These are phyloP conservation scores for Anguilla obscura DNA, from an alignment of 2,797 vertebrate genomes.

Conservation along the genomic window DNA sequence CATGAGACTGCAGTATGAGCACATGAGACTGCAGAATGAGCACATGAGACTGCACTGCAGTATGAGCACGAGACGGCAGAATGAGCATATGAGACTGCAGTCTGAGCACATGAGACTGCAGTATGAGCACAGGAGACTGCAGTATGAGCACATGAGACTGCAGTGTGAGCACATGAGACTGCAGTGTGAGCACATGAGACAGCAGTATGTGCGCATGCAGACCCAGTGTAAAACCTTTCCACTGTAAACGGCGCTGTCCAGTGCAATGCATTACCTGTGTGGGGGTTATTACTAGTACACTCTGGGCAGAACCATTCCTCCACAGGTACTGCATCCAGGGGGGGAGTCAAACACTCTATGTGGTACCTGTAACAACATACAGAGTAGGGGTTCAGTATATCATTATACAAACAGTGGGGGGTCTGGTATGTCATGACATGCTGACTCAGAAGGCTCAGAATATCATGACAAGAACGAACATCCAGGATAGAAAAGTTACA, in stretches of 20 bases:
- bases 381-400: constrained; percentile 5
- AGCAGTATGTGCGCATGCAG: not conserved
- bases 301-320: constrained; percentile 98
- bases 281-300: constrained; percentile 73
- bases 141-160: too few species aligned
- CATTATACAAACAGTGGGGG: not conserved
- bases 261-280: constrained; percentile 59
- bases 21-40: too few species aligned
- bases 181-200: not conserved
- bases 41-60: too few species aligned
- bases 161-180: too few species aligned
- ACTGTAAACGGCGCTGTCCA: not conserved
- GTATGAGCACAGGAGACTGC: too few species aligned
- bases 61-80: too few species aligned
- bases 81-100: too few species aligned
- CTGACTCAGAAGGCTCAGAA: not conserved
- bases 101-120: too few species aligned
- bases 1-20: too few species aligned
- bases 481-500: not conserved
- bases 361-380: constrained; percentile 79
- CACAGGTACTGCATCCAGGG: constrained; percentile 89
- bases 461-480: not conserved
- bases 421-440: not conserved
- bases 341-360: constrained; percentile 95
- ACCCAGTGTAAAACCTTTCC: not conserved